These are phyloP conservation scores for Chanos chanos DNA, from an alignment of 2,797 vertebrate genomes.

Conservation along the genomic window DNA sequence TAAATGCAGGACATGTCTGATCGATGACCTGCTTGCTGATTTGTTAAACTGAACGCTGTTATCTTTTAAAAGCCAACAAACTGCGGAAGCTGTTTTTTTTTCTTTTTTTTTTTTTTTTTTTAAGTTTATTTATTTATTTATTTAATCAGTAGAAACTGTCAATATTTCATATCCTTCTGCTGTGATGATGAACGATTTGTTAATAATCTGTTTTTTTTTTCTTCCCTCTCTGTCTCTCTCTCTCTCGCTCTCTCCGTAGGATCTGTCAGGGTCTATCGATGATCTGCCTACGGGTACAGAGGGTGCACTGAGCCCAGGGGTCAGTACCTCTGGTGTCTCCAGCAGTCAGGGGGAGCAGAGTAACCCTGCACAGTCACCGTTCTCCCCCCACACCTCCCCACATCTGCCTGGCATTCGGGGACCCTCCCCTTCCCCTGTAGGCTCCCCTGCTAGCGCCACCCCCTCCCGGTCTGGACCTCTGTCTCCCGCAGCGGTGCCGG, in stretches of 20 bases:
- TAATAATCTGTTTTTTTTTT: not conserved
- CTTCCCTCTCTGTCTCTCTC: not conserved
- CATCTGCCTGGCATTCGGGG: slow-evolving; percentile 93
- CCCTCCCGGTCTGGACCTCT: slow-evolving; percentile 92
- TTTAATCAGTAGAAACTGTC: too few relatives aligned
- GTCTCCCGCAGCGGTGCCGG: slow-evolving; percentile 93
- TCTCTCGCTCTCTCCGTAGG: slow-evolving; percentile 69
- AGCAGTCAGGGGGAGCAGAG: slow-evolving; percentile 99
- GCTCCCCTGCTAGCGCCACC: slow-evolving; percentile 92
- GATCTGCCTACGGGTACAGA: slow-evolving; percentile 96
- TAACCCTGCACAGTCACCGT: slow-evolving; percentile 98
- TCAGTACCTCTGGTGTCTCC: slow-evolving; percentile 97
- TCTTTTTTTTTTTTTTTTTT: too few relatives aligned
- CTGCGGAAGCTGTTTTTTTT: too few relatives aligned
- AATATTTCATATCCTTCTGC: too few relatives aligned
- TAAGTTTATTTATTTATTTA: too few relatives aligned
- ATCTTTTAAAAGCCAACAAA: too few relatives aligned
- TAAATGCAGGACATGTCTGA: too few relatives aligned
- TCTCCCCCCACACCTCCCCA: slow-evolving; percentile 97
- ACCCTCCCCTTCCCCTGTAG: slow-evolving; percentile 94
- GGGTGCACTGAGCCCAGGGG: slow-evolving; percentile 93
- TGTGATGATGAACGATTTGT: too few relatives aligned
- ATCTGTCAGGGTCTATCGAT: slow-evolving; percentile 96
- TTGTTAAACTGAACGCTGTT: too few relatives aligned
- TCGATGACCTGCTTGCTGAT: too few relatives aligned